Conservation (phyloP, 2,113 vertebrate genomes). For the Shinisaurus crocodilurus region DNA sequence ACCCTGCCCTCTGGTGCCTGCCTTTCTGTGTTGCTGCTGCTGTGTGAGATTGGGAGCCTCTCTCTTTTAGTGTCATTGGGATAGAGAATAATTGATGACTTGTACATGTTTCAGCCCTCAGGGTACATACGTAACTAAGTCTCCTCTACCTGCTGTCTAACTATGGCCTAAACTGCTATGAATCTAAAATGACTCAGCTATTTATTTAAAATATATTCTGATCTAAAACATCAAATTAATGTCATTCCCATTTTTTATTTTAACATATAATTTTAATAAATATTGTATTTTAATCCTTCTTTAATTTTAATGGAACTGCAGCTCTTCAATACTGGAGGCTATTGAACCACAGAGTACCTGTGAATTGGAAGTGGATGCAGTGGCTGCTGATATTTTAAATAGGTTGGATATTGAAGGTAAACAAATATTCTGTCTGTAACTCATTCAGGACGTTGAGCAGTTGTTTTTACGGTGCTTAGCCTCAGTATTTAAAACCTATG, state of each 20-base stretch:
- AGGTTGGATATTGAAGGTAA: constrained; percentile 94
- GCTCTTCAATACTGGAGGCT: constrained; percentile 89
- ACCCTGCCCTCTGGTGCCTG: neutral
- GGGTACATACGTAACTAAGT: neutral
- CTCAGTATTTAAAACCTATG: neutral
- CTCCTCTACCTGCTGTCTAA: neutral
- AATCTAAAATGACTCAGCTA: neutral
- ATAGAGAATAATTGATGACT: neutral
- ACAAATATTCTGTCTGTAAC: constrained; percentile 18
- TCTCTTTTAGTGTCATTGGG: neutral
- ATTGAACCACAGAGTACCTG: constrained; percentile 93
- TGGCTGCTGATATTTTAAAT: constrained; percentile 96
- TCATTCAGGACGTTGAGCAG: constrained; percentile 13
- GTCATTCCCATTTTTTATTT: neutral
- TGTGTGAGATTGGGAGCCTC: neutral
- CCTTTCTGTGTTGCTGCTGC: neutral
- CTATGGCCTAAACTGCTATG: neutral
- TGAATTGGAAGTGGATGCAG: constrained; percentile 97
- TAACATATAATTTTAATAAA: neutral
- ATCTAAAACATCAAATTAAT: neutral
- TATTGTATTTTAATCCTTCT: constrained; percentile 3
- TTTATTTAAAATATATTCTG: neutral
- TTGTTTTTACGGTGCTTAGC: neutral
- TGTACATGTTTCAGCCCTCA: neutral
- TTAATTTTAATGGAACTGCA: constrained; percentile 72